Conservation (phyloP, 2,888 invertebrate genomes). For the Pandemis cinnamomeana region DNA sequence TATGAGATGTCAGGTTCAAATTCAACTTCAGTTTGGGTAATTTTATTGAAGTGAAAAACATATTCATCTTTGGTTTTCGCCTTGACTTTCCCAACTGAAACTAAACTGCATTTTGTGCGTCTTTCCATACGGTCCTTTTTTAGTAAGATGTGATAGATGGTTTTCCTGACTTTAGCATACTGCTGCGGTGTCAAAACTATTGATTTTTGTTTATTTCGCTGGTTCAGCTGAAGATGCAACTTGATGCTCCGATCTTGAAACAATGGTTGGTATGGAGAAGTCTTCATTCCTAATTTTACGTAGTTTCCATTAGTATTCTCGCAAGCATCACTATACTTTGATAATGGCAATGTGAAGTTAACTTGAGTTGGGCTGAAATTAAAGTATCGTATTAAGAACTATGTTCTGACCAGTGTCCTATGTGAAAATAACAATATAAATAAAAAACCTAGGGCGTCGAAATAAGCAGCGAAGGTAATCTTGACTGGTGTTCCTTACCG, state of each 20-base stretch:
- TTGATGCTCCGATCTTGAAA: slow-evolving; percentile 62
- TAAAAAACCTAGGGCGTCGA: slow-evolving; percentile 23
- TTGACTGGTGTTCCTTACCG: slow-evolving; percentile 23
- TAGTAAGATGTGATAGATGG: slow-evolving; percentile 55
- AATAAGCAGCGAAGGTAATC: slow-evolving; percentile 11
- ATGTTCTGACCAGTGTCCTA: background rate
- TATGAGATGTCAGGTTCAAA: background rate
- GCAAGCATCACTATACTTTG: background rate
- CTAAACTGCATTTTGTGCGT: slow-evolving; percentile 44
- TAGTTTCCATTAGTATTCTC: background rate
- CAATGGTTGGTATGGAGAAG: slow-evolving; percentile 52
- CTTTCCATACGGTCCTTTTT: slow-evolving; percentile 43
- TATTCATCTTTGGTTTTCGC: slow-evolving; percentile 45
- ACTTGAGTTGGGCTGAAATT: slow-evolving; percentile 2
- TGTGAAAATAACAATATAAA: background rate
- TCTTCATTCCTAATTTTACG: background rate
- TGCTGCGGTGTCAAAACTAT: slow-evolving; percentile 67
- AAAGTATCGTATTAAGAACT: background rate
- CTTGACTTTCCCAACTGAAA: slow-evolving; percentile 59
- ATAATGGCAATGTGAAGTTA: background rate
- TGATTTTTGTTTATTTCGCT: slow-evolving; percentile 58
- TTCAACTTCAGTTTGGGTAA: slow-evolving; percentile 49
- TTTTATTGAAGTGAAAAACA: slow-evolving; percentile 41
- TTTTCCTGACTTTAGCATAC: slow-evolving; percentile 68
- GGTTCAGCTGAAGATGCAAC: slow-evolving; percentile 62